Percentiles rank a stretch among this genome's conserved stretches.
Conservation (phyloP, 2,888 invertebrate species). For the Thymelicus sylvestris region DNA sequence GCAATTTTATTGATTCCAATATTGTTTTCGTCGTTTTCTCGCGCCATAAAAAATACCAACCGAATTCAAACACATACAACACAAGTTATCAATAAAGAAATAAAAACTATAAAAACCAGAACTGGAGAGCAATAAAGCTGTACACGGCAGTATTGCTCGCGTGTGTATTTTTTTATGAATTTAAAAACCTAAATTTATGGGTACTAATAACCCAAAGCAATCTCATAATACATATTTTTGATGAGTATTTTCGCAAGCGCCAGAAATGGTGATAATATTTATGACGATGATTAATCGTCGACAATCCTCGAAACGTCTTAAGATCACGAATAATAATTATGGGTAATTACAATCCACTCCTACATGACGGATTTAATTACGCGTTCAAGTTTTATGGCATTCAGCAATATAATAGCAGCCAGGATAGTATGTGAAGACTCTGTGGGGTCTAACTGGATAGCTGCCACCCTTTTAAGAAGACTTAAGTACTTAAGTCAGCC, state of each 20-base stretch:
- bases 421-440: no score
- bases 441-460: no score
- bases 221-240: conserved; percentile 5
- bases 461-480: no score
- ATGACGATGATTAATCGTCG: conserved; percentile 23
- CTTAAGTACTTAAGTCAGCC: no score
- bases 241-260: conserved; percentile 5
- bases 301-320: conserved; percentile 2
- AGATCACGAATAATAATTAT: conserved; percentile 7
- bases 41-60: background rate
- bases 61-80: background rate
- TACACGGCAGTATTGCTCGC: conserved; percentile 12
- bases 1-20: background rate
- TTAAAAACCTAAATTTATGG: conserved; percentile 19
- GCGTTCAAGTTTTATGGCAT: no score
- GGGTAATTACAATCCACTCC: no score
- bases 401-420: no score
- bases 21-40: background rate
- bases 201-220: conserved; percentile 11
- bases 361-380: no score
- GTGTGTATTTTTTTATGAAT: conserved; percentile 3
- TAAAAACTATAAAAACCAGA: conserved; percentile 12
- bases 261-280: conserved; percentile 23
- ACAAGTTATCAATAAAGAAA: conserved; percentile 18
- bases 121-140: background rate